Conservation (phyloP, 2,797 vertebrate species). For the Cryptoprocta ferox region DNA sequence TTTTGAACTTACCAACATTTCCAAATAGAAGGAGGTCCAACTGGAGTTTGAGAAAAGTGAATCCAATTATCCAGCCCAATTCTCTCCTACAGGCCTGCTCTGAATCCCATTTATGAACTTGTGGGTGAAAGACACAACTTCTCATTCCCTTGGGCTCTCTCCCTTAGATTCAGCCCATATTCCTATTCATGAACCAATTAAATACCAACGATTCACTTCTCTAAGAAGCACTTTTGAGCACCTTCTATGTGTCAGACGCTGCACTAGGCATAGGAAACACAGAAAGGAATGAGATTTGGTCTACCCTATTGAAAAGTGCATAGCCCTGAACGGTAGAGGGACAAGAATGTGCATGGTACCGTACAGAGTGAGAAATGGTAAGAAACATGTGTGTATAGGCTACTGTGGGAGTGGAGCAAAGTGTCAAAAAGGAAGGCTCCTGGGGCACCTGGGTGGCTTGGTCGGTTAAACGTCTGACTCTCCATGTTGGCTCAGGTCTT, state of each 20-base stretch:
- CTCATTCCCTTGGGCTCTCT: neutral
- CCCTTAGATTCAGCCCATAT: neutral
- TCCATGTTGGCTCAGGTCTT: too few species aligned
- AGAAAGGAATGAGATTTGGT: neutral
- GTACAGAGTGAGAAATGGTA: neutral
- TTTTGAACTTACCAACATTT: constrained; percentile 11
- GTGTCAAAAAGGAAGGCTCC: neutral
- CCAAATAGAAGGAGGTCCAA: constrained; percentile 30
- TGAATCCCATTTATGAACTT: constrained; percentile 16
- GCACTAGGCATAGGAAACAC: neutral
- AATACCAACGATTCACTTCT: neutral
- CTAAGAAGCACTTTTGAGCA: constrained; percentile 1
- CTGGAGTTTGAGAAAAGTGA: constrained; percentile 22
- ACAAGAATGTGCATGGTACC: neutral
- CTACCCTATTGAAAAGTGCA: neutral
- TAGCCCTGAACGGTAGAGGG: neutral
- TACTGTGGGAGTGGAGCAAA: neutral
- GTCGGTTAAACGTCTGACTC: too few species aligned
- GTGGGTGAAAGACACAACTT: neutral
- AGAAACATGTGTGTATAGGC: neutral
- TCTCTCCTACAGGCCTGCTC: neutral
- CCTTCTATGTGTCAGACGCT: neutral
- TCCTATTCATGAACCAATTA: neutral
- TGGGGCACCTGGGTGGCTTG: too few species aligned
- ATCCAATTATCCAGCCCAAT: neutral